Conservation (phyloP, 2,888 invertebrate genomes). For the Spialia ferax region DNA sequence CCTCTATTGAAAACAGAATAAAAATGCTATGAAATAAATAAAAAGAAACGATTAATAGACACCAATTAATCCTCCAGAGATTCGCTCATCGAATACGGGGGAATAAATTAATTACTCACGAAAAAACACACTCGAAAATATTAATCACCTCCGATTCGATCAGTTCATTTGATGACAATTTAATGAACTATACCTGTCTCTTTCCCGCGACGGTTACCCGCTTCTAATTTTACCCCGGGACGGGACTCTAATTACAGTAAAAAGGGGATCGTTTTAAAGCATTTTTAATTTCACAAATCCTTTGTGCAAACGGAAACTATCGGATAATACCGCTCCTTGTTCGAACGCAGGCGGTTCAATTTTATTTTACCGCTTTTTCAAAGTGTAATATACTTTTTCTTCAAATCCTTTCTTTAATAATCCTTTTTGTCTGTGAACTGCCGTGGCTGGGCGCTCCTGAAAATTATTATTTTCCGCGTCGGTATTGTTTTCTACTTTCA, state of each 20-base stretch:
- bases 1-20: too few relatives aligned
- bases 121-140: slow-evolving; percentile 15
- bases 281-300: slow-evolving; percentile 40
- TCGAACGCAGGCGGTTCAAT: slow-evolving; percentile 22
- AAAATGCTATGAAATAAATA: neutral
- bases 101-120: slow-evolving; percentile 6
- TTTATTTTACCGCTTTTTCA: slow-evolving; percentile 31
- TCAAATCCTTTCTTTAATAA: slow-evolving; percentile 27
- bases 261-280: slow-evolving; percentile 37
- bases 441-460: neutral
- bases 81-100: neutral
- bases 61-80: neutral
- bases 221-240: slow-evolving; percentile 30
- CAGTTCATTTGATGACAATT: slow-evolving; percentile 36
- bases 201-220: slow-evolving; percentile 34
- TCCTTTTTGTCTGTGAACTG: slow-evolving; percentile 9
- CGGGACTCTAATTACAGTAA: slow-evolving; percentile 35
- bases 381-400: slow-evolving; percentile 33
- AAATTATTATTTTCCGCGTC: neutral
- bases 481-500: neutral
- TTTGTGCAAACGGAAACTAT: slow-evolving; percentile 40
- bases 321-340: slow-evolving; percentile 27
- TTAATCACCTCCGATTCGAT: slow-evolving; percentile 26
- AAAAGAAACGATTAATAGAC: neutral
- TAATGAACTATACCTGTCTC: slow-evolving; percentile 33